Evolutionary conservation across 2,797 vertebrate species (phyloP).

Genomic region (Manis pentadactyla): DNA sequence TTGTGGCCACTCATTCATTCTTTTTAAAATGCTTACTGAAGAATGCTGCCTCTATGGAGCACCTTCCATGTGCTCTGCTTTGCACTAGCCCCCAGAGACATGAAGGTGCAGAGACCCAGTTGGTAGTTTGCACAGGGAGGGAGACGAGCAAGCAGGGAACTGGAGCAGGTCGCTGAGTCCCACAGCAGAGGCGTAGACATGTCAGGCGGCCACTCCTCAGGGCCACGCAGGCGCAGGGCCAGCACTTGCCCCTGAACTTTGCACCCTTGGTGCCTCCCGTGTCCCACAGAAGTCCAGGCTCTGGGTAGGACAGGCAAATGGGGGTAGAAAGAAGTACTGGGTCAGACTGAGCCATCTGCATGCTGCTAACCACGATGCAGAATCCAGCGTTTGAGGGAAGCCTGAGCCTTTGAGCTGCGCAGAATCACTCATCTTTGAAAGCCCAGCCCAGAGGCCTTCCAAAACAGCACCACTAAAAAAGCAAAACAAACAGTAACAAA

Average conservation of each 20-base stretch:
- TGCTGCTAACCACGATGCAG: neutral
- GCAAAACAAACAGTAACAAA: neutral
- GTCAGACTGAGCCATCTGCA: neutral
- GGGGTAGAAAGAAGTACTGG: neutral
- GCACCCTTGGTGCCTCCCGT: neutral
- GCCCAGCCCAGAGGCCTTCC: neutral
- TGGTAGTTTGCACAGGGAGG: neutral
- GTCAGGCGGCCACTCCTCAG: too few relatives aligned
- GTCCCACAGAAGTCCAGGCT: neutral
- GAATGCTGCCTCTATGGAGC: neutral
- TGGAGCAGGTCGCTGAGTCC: neutral
- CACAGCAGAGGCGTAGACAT: neutral
- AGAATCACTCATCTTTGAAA: neutral
- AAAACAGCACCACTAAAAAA: too few relatives aligned
- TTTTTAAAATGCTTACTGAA: neutral
- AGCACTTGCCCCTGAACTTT: neutral
- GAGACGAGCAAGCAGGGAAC: neutral
- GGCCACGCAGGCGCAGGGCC: too few relatives aligned
- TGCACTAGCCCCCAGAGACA: too few relatives aligned
- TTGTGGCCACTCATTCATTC: neutral
- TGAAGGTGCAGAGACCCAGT: too few relatives aligned
- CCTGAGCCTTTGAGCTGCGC: neutral
- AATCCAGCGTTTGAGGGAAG: neutral
- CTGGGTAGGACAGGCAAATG: neutral
- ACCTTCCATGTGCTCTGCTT: neutral